These are phyloP conservation scores for Gorsachius magnificus DNA, from an alignment of 2,797 vertebrate species.

Conservation along the genomic window DNA sequence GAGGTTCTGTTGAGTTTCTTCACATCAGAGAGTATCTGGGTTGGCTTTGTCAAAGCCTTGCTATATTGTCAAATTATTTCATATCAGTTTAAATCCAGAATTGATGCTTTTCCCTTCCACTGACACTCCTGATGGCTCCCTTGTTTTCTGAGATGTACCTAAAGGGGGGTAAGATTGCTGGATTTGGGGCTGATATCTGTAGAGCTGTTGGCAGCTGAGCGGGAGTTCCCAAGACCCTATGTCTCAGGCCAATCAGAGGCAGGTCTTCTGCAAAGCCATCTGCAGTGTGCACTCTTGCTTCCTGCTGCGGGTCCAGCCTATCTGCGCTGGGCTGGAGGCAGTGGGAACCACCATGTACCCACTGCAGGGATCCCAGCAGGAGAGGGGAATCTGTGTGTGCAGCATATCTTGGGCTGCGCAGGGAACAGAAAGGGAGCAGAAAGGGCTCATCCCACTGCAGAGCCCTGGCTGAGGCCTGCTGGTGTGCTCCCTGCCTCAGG, in stretches of 20 bases:
- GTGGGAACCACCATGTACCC: not conserved
- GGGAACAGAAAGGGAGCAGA: not conserved
- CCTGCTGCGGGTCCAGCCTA: not conserved
- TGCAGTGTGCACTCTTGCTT: fast-evolving
- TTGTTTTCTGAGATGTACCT: not conserved
- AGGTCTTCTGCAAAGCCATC: not conserved
- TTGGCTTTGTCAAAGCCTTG: not conserved
- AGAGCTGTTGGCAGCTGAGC: not conserved
- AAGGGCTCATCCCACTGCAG: not conserved
- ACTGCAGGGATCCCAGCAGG: not conserved
- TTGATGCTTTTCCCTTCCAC: not conserved
- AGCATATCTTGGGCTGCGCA: not conserved
- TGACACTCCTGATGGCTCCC: not conserved
- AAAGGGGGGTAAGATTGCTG: not conserved
- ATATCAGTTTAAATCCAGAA: not conserved
- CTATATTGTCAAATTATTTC: not conserved
- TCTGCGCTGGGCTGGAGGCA: not conserved
- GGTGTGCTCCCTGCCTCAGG: not conserved
- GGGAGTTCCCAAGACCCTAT: not conserved
- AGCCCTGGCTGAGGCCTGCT: not conserved
- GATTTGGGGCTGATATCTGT: not conserved
- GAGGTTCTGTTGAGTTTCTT: not conserved
- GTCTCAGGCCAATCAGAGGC: not conserved
- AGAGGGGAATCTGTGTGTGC: not conserved
- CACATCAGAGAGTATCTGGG: not conserved